Evolutionary conservation across 2,888 invertebrate genomes (phyloP).

Genomic region (Chorisops tibialis): DNA sequence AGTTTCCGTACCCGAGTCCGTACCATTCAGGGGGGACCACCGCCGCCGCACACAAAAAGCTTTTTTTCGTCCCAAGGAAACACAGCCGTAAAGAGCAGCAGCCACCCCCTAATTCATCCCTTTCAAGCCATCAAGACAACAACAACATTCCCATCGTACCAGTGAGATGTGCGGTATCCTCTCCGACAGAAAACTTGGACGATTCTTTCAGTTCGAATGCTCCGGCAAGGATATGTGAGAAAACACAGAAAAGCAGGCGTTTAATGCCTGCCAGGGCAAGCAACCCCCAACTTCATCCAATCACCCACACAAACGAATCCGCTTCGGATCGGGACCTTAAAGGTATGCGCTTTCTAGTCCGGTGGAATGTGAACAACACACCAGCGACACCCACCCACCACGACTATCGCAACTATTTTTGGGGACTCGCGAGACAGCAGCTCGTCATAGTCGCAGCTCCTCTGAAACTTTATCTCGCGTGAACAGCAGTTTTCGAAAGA

Average conservation of each 20-base stretch:
- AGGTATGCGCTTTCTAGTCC: not conserved
- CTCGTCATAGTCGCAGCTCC: not conserved
- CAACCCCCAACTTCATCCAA: too few relatives aligned
- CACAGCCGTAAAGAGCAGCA: too few relatives aligned
- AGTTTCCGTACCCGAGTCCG: constrained; percentile 1
- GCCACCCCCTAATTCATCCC: too few relatives aligned
- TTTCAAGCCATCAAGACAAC: too few relatives aligned
- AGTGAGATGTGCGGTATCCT: too few relatives aligned
- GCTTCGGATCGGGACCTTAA: not conserved
- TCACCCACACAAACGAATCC: too few relatives aligned
- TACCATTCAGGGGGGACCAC: not conserved
- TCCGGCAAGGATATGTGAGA: not conserved
- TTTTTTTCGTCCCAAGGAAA: too few relatives aligned
- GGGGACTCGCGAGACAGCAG: not conserved
- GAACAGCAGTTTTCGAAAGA: too few relatives aligned
- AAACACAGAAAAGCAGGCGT: too few relatives aligned
- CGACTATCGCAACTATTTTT: constrained; percentile 14
- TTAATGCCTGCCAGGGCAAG: too few relatives aligned
- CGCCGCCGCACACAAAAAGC: too few relatives aligned
- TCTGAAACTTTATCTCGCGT: not conserved
- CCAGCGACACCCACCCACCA: constrained; percentile 22
- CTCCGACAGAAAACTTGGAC: constrained; percentile 10
- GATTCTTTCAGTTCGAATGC: not conserved
- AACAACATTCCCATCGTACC: too few relatives aligned
- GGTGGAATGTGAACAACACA: not conserved